phyloP scores from a whole-genome alignment of 2,113 vertebrate genomes.

The Oophaga pumilio region DNA sequence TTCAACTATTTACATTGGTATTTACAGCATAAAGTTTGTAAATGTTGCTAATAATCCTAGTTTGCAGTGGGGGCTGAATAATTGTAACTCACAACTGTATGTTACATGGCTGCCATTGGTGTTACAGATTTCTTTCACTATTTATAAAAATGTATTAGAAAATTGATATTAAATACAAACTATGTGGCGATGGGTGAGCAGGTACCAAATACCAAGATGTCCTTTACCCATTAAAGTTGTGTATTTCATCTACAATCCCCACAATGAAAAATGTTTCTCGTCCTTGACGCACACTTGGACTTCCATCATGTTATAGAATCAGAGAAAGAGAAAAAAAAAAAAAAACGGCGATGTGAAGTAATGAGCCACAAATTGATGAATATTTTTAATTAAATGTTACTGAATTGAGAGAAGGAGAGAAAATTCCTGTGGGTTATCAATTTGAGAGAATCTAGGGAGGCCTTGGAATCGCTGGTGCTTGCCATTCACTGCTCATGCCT shows the following conservation, averaged over 20 bases:
- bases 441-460: slow-evolving; percentile 56
- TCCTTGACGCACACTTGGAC: slow-evolving; percentile 5
- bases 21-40: too few species aligned
- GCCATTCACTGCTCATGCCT: slow-evolving; percentile 1
- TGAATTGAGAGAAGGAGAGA: slow-evolving; percentile 62
- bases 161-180: too few species aligned
- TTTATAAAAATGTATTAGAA: too few species aligned
- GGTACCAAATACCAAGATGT: background rate
- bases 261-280: background rate
- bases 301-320: background rate
- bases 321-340: slow-evolving; percentile 30
- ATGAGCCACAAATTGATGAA: slow-evolving; percentile 68
- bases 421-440: slow-evolving; percentile 62
- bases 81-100: background rate
- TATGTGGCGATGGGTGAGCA: too few species aligned
- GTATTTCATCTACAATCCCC: background rate
- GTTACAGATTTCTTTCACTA: too few species aligned
- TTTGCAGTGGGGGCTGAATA: too few species aligned
- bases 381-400: slow-evolving; percentile 65
- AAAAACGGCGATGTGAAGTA: slow-evolving; percentile 59
- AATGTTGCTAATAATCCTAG: too few species aligned
- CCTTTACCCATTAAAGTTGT: background rate
- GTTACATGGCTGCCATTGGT: background rate
- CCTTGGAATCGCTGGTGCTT: slow-evolving; percentile 56
- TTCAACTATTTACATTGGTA: too few species aligned